Conservation (phyloP, 2,888 invertebrate species). For the Coelinius sp. region DNA sequence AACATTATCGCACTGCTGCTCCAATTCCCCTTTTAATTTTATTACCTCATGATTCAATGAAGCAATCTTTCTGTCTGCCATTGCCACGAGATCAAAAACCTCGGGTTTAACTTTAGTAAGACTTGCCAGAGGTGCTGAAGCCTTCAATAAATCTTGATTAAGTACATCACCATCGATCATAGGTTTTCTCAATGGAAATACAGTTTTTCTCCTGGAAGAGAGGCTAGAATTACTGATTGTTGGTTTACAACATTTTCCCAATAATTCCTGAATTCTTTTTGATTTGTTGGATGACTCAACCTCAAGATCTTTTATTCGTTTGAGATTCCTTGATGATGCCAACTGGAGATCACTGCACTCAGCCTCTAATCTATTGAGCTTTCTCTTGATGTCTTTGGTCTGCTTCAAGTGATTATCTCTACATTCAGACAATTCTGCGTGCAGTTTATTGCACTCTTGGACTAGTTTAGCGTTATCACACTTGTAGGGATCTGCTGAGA, state of each 20-base stretch:
- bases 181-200: slow-evolving; percentile 63
- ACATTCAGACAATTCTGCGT: slow-evolving; percentile 77
- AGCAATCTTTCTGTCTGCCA: slow-evolving; percentile 66
- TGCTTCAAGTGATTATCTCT: slow-evolving; percentile 77
- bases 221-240: slow-evolving; percentile 60
- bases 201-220: slow-evolving; percentile 62
- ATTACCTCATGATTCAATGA: slow-evolving; percentile 65
- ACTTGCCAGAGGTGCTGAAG: slow-evolving; percentile 54
- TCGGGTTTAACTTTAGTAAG: slow-evolving; percentile 59
- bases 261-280: slow-evolving; percentile 72
- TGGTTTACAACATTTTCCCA: slow-evolving; percentile 69
- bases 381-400: slow-evolving; percentile 72
- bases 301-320: slow-evolving; percentile 76
- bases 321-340: slow-evolving; percentile 73
- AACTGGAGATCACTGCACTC: slow-evolving; percentile 77
- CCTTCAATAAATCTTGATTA: slow-evolving; percentile 46
- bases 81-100: slow-evolving; percentile 60
- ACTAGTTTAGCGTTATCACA: slow-evolving; percentile 84
- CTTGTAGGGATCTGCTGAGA: slow-evolving; percentile 84
- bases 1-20: slow-evolving; percentile 60
- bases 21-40: slow-evolving; percentile 63
- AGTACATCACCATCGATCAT: slow-evolving; percentile 61
- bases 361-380: slow-evolving; percentile 73
- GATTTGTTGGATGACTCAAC: slow-evolving; percentile 76
- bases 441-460: slow-evolving; percentile 82